Conservation (phyloP, 2,888 invertebrate genomes). For the Sclerodermus sp. region DNA sequence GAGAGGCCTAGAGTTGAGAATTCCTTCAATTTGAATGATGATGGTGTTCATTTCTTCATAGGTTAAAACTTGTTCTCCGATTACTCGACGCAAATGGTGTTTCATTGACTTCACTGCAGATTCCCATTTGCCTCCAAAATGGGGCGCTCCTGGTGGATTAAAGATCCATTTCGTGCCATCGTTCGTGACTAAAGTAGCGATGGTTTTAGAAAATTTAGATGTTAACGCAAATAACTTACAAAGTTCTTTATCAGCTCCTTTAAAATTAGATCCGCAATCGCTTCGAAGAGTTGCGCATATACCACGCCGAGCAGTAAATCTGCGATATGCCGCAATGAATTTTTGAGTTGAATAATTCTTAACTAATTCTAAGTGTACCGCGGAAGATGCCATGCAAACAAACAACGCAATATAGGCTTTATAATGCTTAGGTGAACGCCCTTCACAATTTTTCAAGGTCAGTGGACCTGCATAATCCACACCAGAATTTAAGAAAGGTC, state of each 20-base stretch:
- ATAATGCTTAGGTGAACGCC: conserved; percentile 6
- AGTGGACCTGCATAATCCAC: conserved; percentile 23
- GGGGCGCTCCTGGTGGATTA: not conserved
- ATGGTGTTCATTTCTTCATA: not conserved
- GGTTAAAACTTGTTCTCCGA: not conserved
- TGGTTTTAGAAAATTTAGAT: not conserved
- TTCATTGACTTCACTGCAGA: not conserved
- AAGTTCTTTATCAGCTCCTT: conserved; percentile 11
- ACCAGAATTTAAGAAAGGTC: conserved; percentile 13
- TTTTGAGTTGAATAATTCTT: conserved; percentile 18
- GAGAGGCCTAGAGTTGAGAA: not conserved
- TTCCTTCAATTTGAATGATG: not conserved
- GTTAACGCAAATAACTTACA: not conserved
- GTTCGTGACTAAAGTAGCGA: not conserved
- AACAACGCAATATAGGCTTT: conserved; percentile 27
- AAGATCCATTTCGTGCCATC: no score
- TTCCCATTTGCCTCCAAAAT: not conserved
- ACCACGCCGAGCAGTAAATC: conserved; percentile 25
- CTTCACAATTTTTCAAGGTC: conserved; percentile 5
- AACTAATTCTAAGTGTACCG: conserved; percentile 29
- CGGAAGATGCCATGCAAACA: conserved; percentile 24
- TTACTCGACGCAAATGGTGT: not conserved
- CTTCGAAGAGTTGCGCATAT: conserved; percentile 10
- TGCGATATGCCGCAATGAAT: conserved; percentile 23
- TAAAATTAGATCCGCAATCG: no score